Evolutionary conservation across 2,888 invertebrate genomes (phyloP).

Genomic region (Meliscaeva auricollis): DNA sequence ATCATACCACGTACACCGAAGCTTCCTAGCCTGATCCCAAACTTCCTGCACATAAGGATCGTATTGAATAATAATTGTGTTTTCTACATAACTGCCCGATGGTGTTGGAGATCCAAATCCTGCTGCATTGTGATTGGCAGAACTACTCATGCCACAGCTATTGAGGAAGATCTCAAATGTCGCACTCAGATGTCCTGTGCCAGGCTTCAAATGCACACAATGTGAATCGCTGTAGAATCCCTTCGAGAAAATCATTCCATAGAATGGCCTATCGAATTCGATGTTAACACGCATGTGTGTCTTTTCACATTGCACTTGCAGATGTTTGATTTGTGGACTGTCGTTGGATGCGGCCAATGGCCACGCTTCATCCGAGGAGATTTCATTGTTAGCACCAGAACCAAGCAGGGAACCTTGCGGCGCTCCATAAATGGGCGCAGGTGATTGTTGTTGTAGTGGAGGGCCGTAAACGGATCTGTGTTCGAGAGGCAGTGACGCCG

Average conservation of each 20-base stretch:
- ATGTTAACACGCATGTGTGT: constrained; percentile 98
- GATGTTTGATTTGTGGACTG: constrained; percentile 96
- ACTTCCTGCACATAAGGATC: constrained; percentile 97
- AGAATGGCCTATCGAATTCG: constrained; percentile 97
- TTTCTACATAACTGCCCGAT: constrained; percentile 96
- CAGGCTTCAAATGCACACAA: constrained; percentile 96
- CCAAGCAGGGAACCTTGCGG: constrained; percentile 79
- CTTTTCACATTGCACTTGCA: constrained; percentile 97
- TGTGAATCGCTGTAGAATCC: constrained; percentile 96
- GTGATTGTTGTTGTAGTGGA: constrained; percentile 87
- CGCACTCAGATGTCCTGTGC: constrained; percentile 95
- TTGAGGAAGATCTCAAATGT: constrained; percentile 97
- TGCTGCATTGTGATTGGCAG: constrained; percentile 94
- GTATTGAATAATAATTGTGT: constrained; percentile 97
- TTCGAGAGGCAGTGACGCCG: constrained; percentile 92
- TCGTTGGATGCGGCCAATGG: constrained; percentile 92
- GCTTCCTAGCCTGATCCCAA: constrained; percentile 96
- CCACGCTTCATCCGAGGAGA: constrained; percentile 92
- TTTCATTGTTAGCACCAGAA: constrained; percentile 84
- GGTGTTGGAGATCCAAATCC: constrained; percentile 94
- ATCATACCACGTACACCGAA: constrained; percentile 98
- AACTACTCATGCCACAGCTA: constrained; percentile 96
- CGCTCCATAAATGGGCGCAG: constrained; percentile 84
- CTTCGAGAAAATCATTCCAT: constrained; percentile 98
- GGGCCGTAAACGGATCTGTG: constrained; percentile 92